Evolutionary conservation across 2,797 vertebrate species (phyloP).

Genomic region (Adrianichthys oophorus): DNA sequence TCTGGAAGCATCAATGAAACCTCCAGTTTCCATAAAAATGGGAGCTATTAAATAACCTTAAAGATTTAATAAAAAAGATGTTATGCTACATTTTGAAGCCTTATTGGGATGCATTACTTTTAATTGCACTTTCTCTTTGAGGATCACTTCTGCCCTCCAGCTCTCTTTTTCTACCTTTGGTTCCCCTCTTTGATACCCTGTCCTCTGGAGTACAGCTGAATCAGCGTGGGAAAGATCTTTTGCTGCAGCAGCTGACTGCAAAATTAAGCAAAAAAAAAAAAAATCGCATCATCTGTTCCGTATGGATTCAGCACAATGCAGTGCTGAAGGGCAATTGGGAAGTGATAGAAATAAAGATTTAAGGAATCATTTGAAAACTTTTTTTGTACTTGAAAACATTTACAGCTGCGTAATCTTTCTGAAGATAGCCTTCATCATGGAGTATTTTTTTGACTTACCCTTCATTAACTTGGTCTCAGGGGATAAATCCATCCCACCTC

Average conservation of each 20-base stretch:
- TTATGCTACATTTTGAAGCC: conserved; percentile 7
- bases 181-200: conserved; percentile 45
- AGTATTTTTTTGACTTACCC: conserved; percentile 3
- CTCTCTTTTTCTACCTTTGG: conserved; percentile 12
- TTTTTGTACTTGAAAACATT: not conserved
- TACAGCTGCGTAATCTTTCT: not conserved
- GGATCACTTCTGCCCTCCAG: conserved; percentile 22
- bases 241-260: conserved; percentile 61
- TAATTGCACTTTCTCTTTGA: conserved; percentile 27
- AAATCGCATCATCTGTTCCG: conserved; percentile 44
- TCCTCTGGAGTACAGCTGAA: conserved; percentile 66
- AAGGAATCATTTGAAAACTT: not conserved
- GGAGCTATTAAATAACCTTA: not conserved
- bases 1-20: too few species aligned
- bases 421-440: not conserved
- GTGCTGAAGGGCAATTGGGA: conserved; percentile 16
- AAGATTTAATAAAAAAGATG: not conserved
- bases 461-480: conserved; percentile 15
- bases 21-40: too few species aligned
- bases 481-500: conserved; percentile 55
- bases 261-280: conserved; percentile 46
- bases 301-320: conserved; percentile 48
- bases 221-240: conserved; percentile 66
- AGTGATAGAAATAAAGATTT: conserved; percentile 1
- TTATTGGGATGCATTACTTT: conserved; percentile 32